A percentile compares a stretch with the other conserved stretches of the same genome.
These are phyloP conservation scores for Hybos culiciformis DNA, from an alignment of 2,888 invertebrate species.

Conservation along the genomic window DNA sequence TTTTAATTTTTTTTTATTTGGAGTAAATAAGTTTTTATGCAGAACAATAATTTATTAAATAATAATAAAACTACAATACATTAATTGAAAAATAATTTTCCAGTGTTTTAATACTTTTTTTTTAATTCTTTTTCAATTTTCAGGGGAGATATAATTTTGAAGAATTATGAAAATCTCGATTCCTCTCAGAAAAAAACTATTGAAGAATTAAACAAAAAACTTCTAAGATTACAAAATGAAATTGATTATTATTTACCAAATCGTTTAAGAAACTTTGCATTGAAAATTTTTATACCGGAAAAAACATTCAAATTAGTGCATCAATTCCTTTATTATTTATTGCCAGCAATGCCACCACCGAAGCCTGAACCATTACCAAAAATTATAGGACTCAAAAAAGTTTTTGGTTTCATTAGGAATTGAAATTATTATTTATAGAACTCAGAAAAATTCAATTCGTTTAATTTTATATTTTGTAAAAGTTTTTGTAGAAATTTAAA, in stretches of 20 bases:
- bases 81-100: too few species aligned
- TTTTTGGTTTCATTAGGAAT: not conserved
- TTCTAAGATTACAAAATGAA: constrained; percentile 13
- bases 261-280: constrained; percentile 22
- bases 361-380: constrained; percentile 11
- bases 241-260: constrained; percentile 23
- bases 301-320: constrained; percentile 24
- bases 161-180: constrained; percentile 5
- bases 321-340: constrained; percentile 22
- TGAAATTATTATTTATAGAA: too few species aligned
- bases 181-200: not conserved
- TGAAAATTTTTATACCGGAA: constrained; percentile 16
- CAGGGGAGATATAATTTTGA: constrained; percentile 10
- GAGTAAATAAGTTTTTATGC: too few species aligned
- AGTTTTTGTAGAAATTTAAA: too few species aligned
- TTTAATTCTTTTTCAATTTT: too few species aligned
- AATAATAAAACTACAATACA: too few species aligned
- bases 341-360: constrained; percentile 26
- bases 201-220: not conserved
- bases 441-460: too few species aligned
- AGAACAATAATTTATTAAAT: too few species aligned
- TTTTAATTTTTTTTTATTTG: too few species aligned
- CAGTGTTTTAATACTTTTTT: too few species aligned
- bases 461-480: too few species aligned
- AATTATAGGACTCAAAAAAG: constrained; percentile 4